Evolutionary conservation across 2,888 invertebrate genomes (phyloP).

Genomic region (Euplexia lucipara): DNA sequence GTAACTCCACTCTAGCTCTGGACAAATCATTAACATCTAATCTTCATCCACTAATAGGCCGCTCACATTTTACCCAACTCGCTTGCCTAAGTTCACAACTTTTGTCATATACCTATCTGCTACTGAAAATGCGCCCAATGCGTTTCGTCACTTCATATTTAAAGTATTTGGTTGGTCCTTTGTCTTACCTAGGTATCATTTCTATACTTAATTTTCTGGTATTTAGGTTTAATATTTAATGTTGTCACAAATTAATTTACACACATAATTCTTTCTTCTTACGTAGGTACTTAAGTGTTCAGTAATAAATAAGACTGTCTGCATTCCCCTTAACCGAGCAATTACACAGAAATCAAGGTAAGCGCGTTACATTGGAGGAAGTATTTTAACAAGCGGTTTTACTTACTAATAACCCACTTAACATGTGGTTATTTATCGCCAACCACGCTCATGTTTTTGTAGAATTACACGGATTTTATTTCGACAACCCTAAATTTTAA

Average conservation of each 20-base stretch:
- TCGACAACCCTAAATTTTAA: constrained; percentile 7
- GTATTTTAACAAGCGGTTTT: constrained; percentile 69
- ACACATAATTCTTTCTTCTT: not conserved
- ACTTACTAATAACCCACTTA: constrained; percentile 69
- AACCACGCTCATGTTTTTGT: constrained; percentile 34
- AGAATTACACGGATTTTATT: constrained; percentile 19
- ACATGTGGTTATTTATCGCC: constrained; percentile 64
- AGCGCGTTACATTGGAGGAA: constrained; percentile 61
- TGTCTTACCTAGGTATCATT: too few relatives aligned
- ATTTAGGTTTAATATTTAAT: not conserved
- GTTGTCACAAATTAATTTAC: too few relatives aligned
- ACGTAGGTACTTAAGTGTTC: not conserved
- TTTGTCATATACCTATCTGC: too few relatives aligned
- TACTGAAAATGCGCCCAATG: too few relatives aligned
- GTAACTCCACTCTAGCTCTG: too few relatives aligned
- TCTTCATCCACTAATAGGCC: too few relatives aligned
- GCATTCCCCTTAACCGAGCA: constrained; percentile 56
- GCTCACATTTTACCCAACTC: too few relatives aligned
- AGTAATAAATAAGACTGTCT: not conserved
- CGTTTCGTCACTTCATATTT: too few relatives aligned
- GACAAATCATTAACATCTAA: too few relatives aligned
- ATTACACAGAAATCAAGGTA: constrained; percentile 69
- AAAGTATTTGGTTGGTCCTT: too few relatives aligned
- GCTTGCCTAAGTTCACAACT: too few relatives aligned
- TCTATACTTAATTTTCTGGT: not conserved